Evolutionary conservation across 2,797 vertebrate genomes (phyloP), one percentile per base, ranked within the genome.

Genomic region (Perodicticus potto): DNA sequence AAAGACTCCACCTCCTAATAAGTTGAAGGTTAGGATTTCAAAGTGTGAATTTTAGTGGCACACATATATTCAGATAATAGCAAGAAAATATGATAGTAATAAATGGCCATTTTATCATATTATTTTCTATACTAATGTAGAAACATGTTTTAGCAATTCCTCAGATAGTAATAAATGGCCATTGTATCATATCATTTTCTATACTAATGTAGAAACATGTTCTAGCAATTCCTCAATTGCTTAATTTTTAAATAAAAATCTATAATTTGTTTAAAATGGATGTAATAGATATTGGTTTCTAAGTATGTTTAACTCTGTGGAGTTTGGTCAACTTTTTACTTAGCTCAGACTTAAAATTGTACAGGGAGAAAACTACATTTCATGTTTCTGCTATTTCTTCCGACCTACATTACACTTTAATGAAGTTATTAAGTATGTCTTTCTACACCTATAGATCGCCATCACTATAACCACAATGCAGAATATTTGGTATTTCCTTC

Each of bases 221-320:
- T 77, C 49, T 11, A 73, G 7, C 32, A 81, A 59, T 91, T 80
- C 49, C 25, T 29, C 5, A 59, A 6, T 34, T 45, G 7, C 61
- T 72, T 93, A 13, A 40, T 69, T 77, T 91, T 20, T 63, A 91
- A 92, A 84, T n/a, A 34, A 96, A 94, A 61, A 69, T 45, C 17
- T 53, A 2, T 61, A 25, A n/a, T 82, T 73, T 94, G 8, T 65
- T 81, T 37, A 61, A 92, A 85, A 34, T 11, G 29, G 27, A 40
- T 14, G 4, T 22, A 32, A 67, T 80, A 49, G 7, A 40, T 81
- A 27, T 12, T 25, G 10, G 0, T 83, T 61, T 61, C 29, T 85
- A 73, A 19, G 63, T 77, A 29, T 1, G 27, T 65, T 96, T 72
- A 91, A 43, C 23, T 94, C 11, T 45, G 22, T 16, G 17, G 65